phyloP scores from a whole-genome alignment of 37 sponge, comb jelly and placozoan genomes.

The Chondrilla cf. caribensis region DNA sequence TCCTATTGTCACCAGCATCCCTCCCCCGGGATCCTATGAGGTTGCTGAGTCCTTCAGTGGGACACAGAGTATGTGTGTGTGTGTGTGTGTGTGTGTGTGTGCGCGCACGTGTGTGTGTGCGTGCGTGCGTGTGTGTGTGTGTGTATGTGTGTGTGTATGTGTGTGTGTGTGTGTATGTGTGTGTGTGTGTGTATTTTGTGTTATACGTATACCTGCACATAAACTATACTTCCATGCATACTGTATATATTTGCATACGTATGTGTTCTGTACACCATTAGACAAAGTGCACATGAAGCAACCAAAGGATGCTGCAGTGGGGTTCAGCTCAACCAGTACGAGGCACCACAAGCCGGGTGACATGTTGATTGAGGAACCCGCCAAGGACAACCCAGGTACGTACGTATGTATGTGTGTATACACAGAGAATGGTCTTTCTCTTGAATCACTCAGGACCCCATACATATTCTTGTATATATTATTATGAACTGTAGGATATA shows the following conservation, averaged over 20 bases:
- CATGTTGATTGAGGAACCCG: constrained; percentile 65
- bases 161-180: constrained; percentile 13
- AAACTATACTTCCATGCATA: neutral
- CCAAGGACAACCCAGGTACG: constrained; percentile 73
- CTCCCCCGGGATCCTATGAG: constrained; percentile 87
- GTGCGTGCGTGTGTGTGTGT: constrained; percentile 1
- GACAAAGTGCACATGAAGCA: constrained; percentile 1
- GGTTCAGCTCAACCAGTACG: constrained; percentile 69
- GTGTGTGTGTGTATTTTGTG: too few relatives aligned
- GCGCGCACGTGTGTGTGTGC: neutral
- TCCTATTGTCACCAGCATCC: constrained; percentile 65
- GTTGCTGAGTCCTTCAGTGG: constrained; percentile 51
- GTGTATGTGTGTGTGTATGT: neutral
- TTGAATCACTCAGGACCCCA: neutral
- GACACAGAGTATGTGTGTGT: constrained; percentile 54
- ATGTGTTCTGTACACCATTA: neutral
- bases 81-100: constrained; percentile 3
- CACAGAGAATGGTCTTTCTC: neutral
- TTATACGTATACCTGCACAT: neutral
- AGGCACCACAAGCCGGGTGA: constrained; percentile 76
- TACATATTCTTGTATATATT: neutral
- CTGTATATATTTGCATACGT: neutral
- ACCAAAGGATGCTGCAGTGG: neutral
- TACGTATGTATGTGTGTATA: neutral
- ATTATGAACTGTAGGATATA: neutral